These are phyloP conservation scores for Melanostoma mellinum DNA, from an alignment of 2,888 invertebrate genomes.

Conservation along the genomic window DNA sequence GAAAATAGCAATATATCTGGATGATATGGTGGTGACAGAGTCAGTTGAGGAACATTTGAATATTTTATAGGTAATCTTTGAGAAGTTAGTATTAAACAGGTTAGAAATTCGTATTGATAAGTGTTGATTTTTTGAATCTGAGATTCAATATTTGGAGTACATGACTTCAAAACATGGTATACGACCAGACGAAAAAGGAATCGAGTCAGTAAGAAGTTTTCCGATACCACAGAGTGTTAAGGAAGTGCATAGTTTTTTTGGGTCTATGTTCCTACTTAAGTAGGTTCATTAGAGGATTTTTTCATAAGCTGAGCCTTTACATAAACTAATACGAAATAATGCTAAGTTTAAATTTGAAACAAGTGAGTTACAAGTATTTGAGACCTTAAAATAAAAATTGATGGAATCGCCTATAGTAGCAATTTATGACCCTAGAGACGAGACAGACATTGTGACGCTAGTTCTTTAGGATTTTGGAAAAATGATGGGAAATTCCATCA, in stretches of 20 bases:
- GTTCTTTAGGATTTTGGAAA: slow-evolving; percentile 25
- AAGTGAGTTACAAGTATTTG: slow-evolving; percentile 26
- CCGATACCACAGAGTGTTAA: slow-evolving; percentile 5
- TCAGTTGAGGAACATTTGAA: slow-evolving; percentile 34
- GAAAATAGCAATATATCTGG: slow-evolving; percentile 73
- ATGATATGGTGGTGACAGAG: slow-evolving; percentile 73
- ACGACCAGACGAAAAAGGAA: background rate
- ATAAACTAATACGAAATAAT: slow-evolving; percentile 22
- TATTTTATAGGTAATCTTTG: slow-evolving; percentile 7
- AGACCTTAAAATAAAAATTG: slow-evolving; percentile 25
- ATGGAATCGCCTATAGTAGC: slow-evolving; percentile 20
- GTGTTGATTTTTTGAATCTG: slow-evolving; percentile 7
- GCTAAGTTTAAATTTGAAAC: slow-evolving; percentile 27
- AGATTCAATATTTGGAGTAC: slow-evolving; percentile 15
- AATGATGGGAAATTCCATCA: slow-evolving; percentile 26
- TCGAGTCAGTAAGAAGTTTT: background rate
- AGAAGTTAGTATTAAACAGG: background rate
- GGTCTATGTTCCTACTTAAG: slow-evolving; percentile 28
- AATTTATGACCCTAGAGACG: slow-evolving; percentile 6
- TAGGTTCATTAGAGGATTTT: slow-evolving; percentile 20
- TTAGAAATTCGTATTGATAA: slow-evolving; percentile 2
- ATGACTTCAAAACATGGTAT: background rate
- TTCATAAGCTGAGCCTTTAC: slow-evolving; percentile 29
- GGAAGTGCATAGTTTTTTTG: slow-evolving; percentile 19
- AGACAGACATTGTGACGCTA: slow-evolving; percentile 34